Base-by-base conservation (phyloP, 2,113 vertebrate genomes). In the Pycnonotus jocosus region DNA sequence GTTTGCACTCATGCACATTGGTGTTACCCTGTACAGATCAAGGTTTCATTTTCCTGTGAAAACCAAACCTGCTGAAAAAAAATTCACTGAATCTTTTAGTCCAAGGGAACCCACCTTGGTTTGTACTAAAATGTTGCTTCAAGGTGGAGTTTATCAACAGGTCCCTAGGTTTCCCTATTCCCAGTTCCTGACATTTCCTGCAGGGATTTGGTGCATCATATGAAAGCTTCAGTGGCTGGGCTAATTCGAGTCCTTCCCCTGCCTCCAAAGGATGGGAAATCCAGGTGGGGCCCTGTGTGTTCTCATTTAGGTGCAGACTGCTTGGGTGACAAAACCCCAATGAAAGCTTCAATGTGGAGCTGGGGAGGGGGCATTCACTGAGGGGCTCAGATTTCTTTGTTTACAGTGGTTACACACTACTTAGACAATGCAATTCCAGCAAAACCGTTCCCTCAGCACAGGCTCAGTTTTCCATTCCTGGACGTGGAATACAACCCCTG, bases 151-250 rank as follows among this genome's bases (percentile, higher is more conserved):
- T 83, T 57, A 30, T 38, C 58, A 65, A 2, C 4, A 10, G 12
- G 14, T 53, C 21, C 24, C 17, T 6, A 2, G 25, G 11, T 37
- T 65, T 72, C 38, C 53, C 2, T 0, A 0, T 28, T 88, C 28
- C 54, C 61, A 20, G 1, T 11, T 74, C 57, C 45, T 60, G 51
- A 50, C 6, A 5, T 31, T 92, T 82, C 53, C 64, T 38, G 19
- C 30, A 13, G 10, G 74, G 20, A 2, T 0, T 56, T 40, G 27
- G 40, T 28, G 83, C 44, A 72, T 66, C 1, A 0, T 6, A 0
- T 9, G 35, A 33, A 38, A 69, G 30, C 30, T 57, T 1, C 20
- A 6, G 56, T 11, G 33, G 11, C 56, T 71, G 65, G 51, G 56
- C 35, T 58, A 15, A 42, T 31, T 18, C 17, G 5, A 19, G 25